Percentiles rank a stretch among this genome's conserved stretches.
phyloP scores from a whole-genome alignment of 2,113 vertebrate genomes.

The Dipodomys spectabilis region DNA sequence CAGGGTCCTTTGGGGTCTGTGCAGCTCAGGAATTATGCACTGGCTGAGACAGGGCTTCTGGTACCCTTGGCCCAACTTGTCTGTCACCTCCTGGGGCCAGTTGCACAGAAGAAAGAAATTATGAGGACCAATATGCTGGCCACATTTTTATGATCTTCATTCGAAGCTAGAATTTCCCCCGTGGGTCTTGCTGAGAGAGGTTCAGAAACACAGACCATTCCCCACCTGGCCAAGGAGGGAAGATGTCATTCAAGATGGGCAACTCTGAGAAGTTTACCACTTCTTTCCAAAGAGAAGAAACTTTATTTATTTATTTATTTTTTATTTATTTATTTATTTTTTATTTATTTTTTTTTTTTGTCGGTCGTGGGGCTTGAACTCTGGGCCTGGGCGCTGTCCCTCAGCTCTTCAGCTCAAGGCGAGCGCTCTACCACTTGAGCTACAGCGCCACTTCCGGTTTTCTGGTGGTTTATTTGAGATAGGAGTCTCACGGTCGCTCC shows the following conservation, averaged over 20 bases:
- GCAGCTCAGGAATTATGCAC: not conserved
- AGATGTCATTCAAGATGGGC: rapidly evolving
- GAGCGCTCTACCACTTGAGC: too few relatives aligned
- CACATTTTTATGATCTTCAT: constrained; percentile 52
- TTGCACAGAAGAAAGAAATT: constrained; percentile 8
- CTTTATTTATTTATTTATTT: too few relatives aligned
- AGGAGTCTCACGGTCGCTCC: too few relatives aligned
- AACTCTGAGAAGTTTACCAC: rapidly evolving
- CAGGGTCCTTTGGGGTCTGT: not conserved
- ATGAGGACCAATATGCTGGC: constrained; percentile 50
- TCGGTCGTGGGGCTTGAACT: too few relatives aligned
- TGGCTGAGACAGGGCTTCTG: not conserved
- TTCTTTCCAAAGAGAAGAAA: too few relatives aligned
- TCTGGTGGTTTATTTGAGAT: too few relatives aligned
- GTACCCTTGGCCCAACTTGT: constrained; percentile 42
- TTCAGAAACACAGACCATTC: not conserved
- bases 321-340: too few relatives aligned
- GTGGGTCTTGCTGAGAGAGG: not conserved
- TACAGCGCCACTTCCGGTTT: too few relatives aligned
- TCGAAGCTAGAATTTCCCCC: constrained; percentile 48
- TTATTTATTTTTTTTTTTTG: too few relatives aligned
- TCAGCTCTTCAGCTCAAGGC: too few relatives aligned
- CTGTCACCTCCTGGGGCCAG: constrained; percentile 29
- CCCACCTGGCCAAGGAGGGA: not conserved
- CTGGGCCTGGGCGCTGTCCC: too few relatives aligned